Evolutionary conservation across 1,140 invertebrate genomes (phyloP).

Genomic region (Pseudomyrmex cubaensis): DNA sequence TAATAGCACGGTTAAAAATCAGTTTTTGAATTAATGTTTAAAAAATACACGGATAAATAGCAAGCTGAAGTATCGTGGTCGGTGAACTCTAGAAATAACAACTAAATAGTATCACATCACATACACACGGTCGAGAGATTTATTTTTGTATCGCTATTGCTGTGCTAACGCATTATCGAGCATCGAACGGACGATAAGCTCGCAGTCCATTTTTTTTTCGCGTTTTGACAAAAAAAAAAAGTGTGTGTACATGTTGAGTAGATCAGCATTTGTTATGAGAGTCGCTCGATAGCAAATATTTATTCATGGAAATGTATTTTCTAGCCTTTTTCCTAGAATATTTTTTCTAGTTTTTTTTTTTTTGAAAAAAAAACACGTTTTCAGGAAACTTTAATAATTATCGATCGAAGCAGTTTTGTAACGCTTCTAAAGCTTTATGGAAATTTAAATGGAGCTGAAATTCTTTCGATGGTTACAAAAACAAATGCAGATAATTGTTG

Average conservation of each 20-base stretch:
- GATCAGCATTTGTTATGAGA: conserved; percentile 48
- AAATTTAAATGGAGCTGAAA: not conserved
- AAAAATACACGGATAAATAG: not conserved
- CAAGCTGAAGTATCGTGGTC: not conserved
- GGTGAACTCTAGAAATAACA: not conserved
- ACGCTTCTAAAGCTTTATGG: not conserved
- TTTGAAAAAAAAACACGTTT: conserved; percentile 5
- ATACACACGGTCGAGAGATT: not conserved
- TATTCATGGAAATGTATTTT: conserved; percentile 36
- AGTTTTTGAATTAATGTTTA: not conserved
- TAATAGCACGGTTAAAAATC: not conserved
- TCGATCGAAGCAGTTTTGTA: conserved; percentile 15
- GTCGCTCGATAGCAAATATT: conserved; percentile 48
- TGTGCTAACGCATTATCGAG: conserved; percentile 36
- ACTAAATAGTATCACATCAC: conserved; percentile 29
- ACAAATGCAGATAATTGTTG: conserved; percentile 8
- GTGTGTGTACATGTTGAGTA: conserved; percentile 13
- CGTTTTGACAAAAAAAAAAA: conserved; percentile 5
- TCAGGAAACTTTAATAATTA: conserved; percentile 18
- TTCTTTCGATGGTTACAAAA: not conserved
- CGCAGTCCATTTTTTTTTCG: too few relatives aligned
- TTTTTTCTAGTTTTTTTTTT: too few relatives aligned
- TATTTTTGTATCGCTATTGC: conserved; percentile 38
- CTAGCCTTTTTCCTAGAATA: too few relatives aligned
- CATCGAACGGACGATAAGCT: conserved; percentile 39